Percentiles rank a stretch among this genome's conserved stretches.
phyloP scores from a whole-genome alignment of 2,888 invertebrate species.

The Asteroscopus sphinx region DNA sequence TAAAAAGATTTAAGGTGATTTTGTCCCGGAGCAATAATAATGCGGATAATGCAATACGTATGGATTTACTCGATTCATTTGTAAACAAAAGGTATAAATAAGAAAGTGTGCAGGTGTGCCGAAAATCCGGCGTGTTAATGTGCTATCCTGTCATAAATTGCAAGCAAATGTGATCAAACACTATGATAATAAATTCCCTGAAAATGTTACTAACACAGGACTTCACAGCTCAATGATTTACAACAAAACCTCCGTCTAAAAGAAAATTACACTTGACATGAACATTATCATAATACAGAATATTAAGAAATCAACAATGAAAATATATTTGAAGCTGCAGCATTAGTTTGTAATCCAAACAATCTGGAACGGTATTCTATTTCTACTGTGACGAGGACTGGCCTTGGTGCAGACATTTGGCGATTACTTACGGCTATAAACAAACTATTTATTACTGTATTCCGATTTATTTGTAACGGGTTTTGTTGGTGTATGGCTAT shows the following conservation, averaged over 20 bases:
- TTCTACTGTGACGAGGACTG: constrained; percentile 66
- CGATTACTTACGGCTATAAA: constrained; percentile 64
- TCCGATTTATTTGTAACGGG: constrained; percentile 27
- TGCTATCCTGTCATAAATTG: no score
- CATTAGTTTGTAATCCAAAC: constrained; percentile 61
- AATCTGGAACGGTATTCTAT: constrained; percentile 69
- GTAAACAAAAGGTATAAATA: no score
- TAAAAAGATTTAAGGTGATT: no score
- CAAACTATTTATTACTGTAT: constrained; percentile 60
- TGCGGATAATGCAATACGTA: no score
- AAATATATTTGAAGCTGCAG: constrained; percentile 21
- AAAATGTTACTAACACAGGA: neutral
- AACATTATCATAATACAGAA: constrained; percentile 3
- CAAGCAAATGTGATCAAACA: no score
- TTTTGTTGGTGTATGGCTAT: constrained; percentile 13
- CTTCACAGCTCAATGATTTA: neutral
- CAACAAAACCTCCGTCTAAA: neutral
- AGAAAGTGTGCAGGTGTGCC: no score
- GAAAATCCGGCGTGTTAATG: no score
- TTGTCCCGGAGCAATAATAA: no score
- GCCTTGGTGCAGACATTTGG: constrained; percentile 74
- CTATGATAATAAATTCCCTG: neutral
- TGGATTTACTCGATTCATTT: no score
- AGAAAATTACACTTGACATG: constrained; percentile 1
- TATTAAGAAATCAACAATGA: constrained; percentile 23